These are phyloP conservation scores for Ctena decussata DNA, from an alignment of 2,888 invertebrate genomes.

Conservation along the genomic window DNA sequence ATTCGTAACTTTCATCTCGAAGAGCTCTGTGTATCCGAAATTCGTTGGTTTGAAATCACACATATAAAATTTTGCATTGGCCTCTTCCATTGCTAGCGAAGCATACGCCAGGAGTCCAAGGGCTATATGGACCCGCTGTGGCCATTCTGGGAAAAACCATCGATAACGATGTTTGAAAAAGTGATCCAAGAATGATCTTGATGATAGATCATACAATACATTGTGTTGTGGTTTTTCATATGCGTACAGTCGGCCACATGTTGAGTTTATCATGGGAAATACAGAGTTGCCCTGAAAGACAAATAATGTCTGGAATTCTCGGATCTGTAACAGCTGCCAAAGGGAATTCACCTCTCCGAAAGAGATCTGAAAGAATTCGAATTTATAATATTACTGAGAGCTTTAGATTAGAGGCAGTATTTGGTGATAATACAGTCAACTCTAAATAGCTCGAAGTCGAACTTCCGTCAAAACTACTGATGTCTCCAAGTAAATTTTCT, in stretches of 20 bases:
- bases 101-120: constrained; percentile 81
- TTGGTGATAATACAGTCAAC: no score
- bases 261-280: constrained; percentile 75
- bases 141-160: constrained; percentile 79
- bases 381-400: no score
- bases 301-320: constrained; percentile 78
- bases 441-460: no score
- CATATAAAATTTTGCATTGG: constrained; percentile 77
- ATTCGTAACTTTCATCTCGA: constrained; percentile 75
- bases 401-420: no score
- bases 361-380: constrained; percentile 76
- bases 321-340: constrained; percentile 80
- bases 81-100: constrained; percentile 75
- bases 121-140: constrained; percentile 76
- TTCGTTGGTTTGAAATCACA: constrained; percentile 76
- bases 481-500: no score
- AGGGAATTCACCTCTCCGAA: constrained; percentile 81
- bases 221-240: constrained; percentile 68
- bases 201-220: constrained; percentile 61
- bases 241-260: constrained; percentile 78
- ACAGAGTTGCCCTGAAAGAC: constrained; percentile 75
- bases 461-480: no score
- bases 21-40: constrained; percentile 74
- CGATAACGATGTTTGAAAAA: constrained; percentile 70
- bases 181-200: constrained; percentile 45